Percentiles rank a stretch among this genome's conserved stretches.
These are phyloP conservation scores for Diachasma alloeum DNA, from an alignment of 1,140 invertebrate species.

Conservation along the genomic window DNA sequence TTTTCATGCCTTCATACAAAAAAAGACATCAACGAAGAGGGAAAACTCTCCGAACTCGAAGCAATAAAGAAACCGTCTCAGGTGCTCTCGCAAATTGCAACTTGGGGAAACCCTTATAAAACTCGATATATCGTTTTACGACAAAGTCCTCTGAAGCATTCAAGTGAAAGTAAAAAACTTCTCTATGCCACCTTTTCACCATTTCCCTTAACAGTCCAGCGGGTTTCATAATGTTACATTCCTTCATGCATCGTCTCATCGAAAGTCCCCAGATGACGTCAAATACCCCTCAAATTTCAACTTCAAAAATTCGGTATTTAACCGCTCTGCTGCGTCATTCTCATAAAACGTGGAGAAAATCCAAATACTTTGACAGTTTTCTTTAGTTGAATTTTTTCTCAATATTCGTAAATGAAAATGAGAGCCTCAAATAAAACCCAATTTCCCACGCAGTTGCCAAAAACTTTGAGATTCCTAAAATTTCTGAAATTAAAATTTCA, in stretches of 20 bases:
- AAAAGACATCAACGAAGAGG: neutral
- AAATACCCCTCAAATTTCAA: too few species aligned
- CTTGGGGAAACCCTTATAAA: neutral
- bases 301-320: too few species aligned
- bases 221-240: neutral
- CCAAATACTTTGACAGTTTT: too few species aligned
- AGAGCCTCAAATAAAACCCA: too few species aligned
- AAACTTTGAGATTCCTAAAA: too few species aligned
- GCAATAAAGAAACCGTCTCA: neutral
- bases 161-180: constrained; percentile 6
- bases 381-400: too few species aligned
- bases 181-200: neutral
- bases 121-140: constrained; percentile 7
- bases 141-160: neutral
- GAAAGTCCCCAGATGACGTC: too few species aligned
- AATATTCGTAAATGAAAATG: too few species aligned
- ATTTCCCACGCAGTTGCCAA: too few species aligned
- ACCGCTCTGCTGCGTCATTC: too few species aligned
- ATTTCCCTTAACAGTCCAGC: neutral
- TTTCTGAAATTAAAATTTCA: too few species aligned
- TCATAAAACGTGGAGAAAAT: too few species aligned
- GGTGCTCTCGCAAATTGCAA: neutral
- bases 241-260: neutral
- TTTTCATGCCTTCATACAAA: neutral
- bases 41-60: neutral